phyloP scores from a whole-genome alignment of 2,797 vertebrate genomes.

The Thaleichthys pacificus region DNA sequence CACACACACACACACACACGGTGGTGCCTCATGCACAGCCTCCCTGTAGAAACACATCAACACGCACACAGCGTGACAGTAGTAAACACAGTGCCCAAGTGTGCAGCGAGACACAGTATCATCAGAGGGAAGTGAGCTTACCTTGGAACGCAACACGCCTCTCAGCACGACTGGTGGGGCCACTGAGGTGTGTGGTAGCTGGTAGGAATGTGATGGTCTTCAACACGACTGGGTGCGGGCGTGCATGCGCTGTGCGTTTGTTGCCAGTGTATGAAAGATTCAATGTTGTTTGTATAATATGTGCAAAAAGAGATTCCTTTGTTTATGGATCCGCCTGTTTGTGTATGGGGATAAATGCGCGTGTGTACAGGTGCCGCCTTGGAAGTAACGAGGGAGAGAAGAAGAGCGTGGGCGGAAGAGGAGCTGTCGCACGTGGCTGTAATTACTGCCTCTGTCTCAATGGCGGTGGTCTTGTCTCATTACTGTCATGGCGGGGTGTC shows the following conservation, averaged over 20 bases:
- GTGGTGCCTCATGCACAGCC: background rate
- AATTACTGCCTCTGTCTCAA: constrained; percentile 77
- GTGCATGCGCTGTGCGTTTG: background rate
- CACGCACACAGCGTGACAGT: constrained; percentile 32
- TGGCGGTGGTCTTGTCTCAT: constrained; percentile 78
- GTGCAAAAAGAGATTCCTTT: background rate
- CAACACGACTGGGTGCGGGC: background rate
- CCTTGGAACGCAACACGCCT: too few species aligned
- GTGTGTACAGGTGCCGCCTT: constrained; percentile 19
- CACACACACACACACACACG: background rate
- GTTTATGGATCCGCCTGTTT: background rate
- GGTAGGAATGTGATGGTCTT: background rate
- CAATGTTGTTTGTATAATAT: too few species aligned
- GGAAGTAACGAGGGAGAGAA: constrained; percentile 18
- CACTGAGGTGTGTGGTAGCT: too few species aligned
- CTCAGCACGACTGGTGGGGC: too few species aligned
- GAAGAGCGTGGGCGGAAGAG: background rate
- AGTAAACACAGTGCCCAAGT: constrained; percentile 51
- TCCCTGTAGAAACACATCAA: background rate
- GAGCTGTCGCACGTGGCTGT: constrained; percentile 55
- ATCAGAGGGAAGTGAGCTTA: background rate
- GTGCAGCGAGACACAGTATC: constrained; percentile 38
- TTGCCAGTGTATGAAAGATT: background rate
- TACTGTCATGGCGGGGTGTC: constrained; percentile 78
- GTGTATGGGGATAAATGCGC: background rate